These are phyloP conservation scores for Acrocephalus scirpaceus DNA, from an alignment of 2,797 vertebrate genomes.

Conservation along the genomic window DNA sequence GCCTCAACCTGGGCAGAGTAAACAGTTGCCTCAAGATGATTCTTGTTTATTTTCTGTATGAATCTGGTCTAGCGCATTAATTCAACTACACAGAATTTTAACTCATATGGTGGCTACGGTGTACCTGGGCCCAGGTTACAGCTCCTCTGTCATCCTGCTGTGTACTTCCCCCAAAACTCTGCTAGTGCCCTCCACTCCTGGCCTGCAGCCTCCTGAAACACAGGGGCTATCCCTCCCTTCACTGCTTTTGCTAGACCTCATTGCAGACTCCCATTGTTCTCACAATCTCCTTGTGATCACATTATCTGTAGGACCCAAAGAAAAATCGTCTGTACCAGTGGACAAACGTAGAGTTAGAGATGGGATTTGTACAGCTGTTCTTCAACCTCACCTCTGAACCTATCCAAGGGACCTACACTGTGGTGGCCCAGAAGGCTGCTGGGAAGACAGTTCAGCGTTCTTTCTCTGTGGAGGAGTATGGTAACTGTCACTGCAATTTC, in stretches of 20 bases:
- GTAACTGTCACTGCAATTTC: constrained; percentile 37
- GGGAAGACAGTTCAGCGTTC: background rate
- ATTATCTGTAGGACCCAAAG: constrained; percentile 67
- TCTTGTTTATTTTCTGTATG: background rate
- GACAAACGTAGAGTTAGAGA: constrained; percentile 36
- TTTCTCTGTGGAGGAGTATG: constrained; percentile 74
- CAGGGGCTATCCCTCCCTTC: background rate
- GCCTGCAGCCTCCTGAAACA: background rate
- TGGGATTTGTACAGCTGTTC: constrained; percentile 65
- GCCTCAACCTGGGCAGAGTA: background rate
- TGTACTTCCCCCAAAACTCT: background rate
- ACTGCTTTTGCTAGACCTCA: background rate
- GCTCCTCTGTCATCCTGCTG: background rate
- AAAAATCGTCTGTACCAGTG: constrained; percentile 73
- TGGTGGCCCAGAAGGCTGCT: constrained; percentile 58
- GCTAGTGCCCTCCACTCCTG: background rate
- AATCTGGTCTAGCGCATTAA: background rate
- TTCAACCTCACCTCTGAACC: constrained; percentile 76
- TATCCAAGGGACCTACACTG: constrained; percentile 62
- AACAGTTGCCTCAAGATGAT: background rate
- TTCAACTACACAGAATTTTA: background rate
- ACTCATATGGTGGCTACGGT: background rate
- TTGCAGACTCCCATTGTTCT: background rate
- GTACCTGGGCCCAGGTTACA: background rate
- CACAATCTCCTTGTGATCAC: background rate